Conservation (phyloP, 2,797 vertebrate species). For the Microctenopoma lineatum region DNA sequence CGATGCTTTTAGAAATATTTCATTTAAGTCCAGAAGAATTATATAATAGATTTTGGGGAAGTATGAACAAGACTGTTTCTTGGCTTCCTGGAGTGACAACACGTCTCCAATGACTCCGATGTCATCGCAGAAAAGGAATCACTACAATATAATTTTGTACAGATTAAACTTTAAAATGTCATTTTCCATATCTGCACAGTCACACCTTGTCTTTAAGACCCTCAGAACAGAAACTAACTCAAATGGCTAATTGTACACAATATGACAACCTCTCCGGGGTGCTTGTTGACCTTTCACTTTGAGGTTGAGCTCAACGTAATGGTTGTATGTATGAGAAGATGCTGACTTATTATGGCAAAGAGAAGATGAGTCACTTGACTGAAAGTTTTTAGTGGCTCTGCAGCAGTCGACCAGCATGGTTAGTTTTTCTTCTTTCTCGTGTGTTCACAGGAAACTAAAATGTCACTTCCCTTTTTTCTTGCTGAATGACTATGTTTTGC, state of each 20-base stretch:
- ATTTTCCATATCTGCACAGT: neutral
- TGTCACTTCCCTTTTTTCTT: constrained; percentile 10
- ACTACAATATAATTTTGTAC: no score
- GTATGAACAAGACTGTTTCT: neutral
- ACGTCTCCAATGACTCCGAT: neutral
- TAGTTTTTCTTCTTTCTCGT: constrained; percentile 1
- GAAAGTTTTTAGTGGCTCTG: constrained; percentile 27
- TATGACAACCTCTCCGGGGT: neutral
- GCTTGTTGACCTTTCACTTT: constrained; percentile 14
- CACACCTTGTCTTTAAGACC: no score
- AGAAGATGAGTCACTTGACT: constrained; percentile 33
- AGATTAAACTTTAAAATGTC: neutral
- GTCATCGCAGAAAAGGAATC: neutral
- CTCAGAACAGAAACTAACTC: neutral
- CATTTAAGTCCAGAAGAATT: constrained; percentile 32
- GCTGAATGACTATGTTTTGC: constrained; percentile 7
- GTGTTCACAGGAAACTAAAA: constrained; percentile 18
- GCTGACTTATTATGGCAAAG: constrained; percentile 17
- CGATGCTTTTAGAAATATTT: constrained; percentile 39
- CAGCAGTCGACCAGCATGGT: neutral
- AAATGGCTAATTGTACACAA: neutral
- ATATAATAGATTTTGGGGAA: constrained; percentile 10
- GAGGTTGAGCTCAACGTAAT: neutral
- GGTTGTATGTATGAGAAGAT: constrained; percentile 16
- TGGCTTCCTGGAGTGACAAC: neutral